These are phyloP conservation scores for Sebastes wilsoni DNA, from an alignment of 2,797 vertebrate genomes.

Conservation along the genomic window DNA sequence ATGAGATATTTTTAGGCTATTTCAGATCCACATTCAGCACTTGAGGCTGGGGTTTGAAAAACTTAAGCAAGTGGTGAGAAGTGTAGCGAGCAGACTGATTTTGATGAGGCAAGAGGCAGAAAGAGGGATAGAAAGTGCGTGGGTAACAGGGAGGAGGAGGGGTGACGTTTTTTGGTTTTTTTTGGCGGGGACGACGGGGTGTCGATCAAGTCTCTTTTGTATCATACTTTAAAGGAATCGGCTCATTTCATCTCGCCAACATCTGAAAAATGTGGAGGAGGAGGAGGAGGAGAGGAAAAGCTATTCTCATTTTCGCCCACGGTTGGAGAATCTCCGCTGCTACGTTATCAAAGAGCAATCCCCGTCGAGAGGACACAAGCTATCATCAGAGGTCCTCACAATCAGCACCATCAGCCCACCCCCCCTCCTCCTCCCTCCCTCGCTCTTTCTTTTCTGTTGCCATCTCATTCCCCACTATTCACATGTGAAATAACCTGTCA, in stretches of 20 bases:
- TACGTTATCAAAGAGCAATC: constrained; percentile 51
- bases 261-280: constrained; percentile 6
- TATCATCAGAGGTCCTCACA: constrained; percentile 48
- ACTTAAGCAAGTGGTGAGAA: constrained; percentile 10
- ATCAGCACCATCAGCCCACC: constrained; percentile 15
- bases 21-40: constrained; percentile 24
- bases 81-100: background rate
- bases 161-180: background rate
- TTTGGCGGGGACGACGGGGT: background rate
- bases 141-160: constrained; percentile 6
- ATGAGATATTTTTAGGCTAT: constrained; percentile 52
- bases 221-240: constrained; percentile 35
- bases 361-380: constrained; percentile 38
- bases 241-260: constrained; percentile 35
- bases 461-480: constrained; percentile 19
- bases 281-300: constrained; percentile 7
- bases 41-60: constrained; percentile 22
- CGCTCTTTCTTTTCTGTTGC: background rate
- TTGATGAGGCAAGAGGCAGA: constrained; percentile 56
- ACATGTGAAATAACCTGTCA: constrained; percentile 29
- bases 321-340: constrained; percentile 22
- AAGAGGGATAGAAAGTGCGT: constrained; percentile 13
- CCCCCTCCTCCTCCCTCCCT: background rate
- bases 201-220: constrained; percentile 38
- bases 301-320: constrained; percentile 39